These are phyloP conservation scores for Thymelicus acteon DNA, from an alignment of 2,888 invertebrate genomes.

Conservation along the genomic window DNA sequence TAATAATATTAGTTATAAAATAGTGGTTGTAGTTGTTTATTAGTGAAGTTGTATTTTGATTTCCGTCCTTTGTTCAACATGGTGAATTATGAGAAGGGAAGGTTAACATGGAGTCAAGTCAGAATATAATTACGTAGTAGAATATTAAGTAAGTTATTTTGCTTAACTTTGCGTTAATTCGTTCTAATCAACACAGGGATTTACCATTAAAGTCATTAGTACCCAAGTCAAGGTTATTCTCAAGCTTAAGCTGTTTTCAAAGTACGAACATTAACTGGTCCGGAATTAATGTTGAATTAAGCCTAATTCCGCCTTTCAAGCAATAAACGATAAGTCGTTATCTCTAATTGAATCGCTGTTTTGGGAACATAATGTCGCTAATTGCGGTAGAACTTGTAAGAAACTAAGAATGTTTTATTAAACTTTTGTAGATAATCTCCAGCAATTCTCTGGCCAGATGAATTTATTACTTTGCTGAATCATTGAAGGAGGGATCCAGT, in stretches of 20 bases:
- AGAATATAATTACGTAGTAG: not conserved
- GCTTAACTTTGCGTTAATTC: slow-evolving; percentile 6
- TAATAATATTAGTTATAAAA: no score
- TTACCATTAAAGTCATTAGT: slow-evolving; percentile 16
- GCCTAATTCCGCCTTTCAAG: slow-evolving; percentile 11
- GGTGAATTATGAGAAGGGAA: no score
- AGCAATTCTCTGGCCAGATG: not conserved
- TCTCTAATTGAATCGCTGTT: slow-evolving; percentile 16
- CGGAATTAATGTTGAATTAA: slow-evolving; percentile 29
- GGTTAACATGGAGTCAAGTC: no score
- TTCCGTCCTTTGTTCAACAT: no score
- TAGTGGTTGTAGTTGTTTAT: no score
- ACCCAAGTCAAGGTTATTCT: slow-evolving; percentile 6
- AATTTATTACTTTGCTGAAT: not conserved
- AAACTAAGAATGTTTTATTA: not conserved
- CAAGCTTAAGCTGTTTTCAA: slow-evolving; percentile 9
- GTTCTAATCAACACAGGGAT: slow-evolving; percentile 5
- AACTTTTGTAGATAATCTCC: not conserved
- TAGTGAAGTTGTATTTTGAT: no score
- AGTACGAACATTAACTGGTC: slow-evolving; percentile 21
- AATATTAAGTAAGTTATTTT: not conserved
- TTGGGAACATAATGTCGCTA: not conserved
- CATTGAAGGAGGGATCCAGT: no score
- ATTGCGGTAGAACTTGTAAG: not conserved
- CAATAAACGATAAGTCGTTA: slow-evolving; percentile 26